phyloP scores from a whole-genome alignment of 2,797 vertebrate genomes.

The Crenichthys baileyi region DNA sequence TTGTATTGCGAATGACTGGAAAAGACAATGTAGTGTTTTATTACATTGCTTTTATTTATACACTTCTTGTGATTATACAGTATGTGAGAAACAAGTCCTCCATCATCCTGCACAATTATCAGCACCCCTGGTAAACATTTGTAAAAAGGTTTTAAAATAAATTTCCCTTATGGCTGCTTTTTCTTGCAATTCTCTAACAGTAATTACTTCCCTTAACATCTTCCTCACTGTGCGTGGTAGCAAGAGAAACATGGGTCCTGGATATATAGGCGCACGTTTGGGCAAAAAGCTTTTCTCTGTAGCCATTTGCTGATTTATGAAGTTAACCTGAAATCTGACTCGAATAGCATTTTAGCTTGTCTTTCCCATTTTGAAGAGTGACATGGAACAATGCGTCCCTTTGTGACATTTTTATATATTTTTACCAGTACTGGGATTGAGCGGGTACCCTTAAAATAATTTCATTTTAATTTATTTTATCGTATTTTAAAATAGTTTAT shows the following conservation, averaged over 20 bases:
- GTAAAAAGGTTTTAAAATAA: not conserved
- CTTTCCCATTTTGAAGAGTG: not conserved
- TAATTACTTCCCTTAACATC: not conserved
- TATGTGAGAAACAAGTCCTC: not conserved
- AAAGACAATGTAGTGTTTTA: not conserved
- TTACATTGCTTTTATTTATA: not conserved
- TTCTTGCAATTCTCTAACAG: not conserved
- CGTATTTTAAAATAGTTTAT: not conserved
- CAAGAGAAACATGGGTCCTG: not conserved
- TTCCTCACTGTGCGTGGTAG: not conserved
- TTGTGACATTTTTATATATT: not conserved
- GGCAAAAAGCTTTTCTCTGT: not conserved
- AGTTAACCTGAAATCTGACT: not conserved
- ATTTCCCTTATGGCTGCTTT: not conserved
- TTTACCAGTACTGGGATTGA: not conserved
- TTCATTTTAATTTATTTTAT: not conserved
- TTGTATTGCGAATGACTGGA: slow-evolving; percentile 33
- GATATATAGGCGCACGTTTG: not conserved
- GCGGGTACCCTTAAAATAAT: not conserved
- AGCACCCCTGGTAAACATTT: not conserved
- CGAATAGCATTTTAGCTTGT: not conserved
- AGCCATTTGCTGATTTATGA: not conserved
- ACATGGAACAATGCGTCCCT: not conserved
- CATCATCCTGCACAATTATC: not conserved
- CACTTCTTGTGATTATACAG: not conserved